These are phyloP conservation scores for Drosophila lacicola DNA, from an alignment of 2,888 invertebrate genomes.

Conservation along the genomic window DNA sequence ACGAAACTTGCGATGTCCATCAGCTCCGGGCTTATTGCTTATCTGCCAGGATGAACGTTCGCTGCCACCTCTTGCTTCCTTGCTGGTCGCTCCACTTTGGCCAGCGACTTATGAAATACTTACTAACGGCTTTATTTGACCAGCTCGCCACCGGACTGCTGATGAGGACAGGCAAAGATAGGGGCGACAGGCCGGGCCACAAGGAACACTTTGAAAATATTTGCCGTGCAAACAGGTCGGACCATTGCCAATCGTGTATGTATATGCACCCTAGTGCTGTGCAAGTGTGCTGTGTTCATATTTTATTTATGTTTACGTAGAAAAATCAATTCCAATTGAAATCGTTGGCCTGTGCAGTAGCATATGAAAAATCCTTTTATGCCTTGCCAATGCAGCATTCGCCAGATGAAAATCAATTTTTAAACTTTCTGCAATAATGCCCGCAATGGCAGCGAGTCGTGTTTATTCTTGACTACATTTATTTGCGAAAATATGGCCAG, in stretches of 20 bases:
- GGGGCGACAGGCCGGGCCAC: conserved; percentile 11
- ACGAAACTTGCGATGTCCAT: conserved; percentile 73
- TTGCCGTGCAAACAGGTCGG: conserved; percentile 56
- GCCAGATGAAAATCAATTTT: conserved; percentile 77
- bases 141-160: conserved; percentile 73
- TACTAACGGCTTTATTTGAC: conserved; percentile 81
- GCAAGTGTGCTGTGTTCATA: conserved; percentile 60
- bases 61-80: not conserved
- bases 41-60: conserved; percentile 62
- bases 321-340: conserved; percentile 77
- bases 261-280: conserved; percentile 26
- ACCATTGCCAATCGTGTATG: not conserved
- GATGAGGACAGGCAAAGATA: conserved; percentile 52
- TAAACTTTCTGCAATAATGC: conserved; percentile 73
- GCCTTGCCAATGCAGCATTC: conserved; percentile 45
- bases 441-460: conserved; percentile 41
- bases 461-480: conserved; percentile 79
- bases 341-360: conserved; percentile 40
- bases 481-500: conserved; percentile 79
- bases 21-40: conserved; percentile 79
- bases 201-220: conserved; percentile 63
- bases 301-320: conserved; percentile 80
- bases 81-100: conserved; percentile 17
- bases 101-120: conserved; percentile 74
- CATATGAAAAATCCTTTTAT: conserved; percentile 74